Evolutionary conservation across 2,797 vertebrate species (phyloP), one percentile per base, ranked within the genome.

Genomic region (Catharus ustulatus): DNA sequence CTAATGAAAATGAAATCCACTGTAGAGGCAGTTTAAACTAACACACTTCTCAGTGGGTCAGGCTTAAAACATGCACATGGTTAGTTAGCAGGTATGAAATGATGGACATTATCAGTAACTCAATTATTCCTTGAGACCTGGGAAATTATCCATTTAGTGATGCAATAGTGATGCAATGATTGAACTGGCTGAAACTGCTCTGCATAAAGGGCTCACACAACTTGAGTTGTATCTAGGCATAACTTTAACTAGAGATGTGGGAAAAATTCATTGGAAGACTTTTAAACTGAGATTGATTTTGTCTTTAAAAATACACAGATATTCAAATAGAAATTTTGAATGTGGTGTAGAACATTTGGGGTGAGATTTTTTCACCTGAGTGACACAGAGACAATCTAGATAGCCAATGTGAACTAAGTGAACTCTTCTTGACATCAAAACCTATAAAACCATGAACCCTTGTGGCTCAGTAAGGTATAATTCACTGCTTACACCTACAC

Each of bases 1-100:
- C 77, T 96, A 96, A 88, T 84, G 86, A 93, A 95, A 96, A 79
- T 57, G 3, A 90, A 93, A 89, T 89, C 55, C 77, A 89, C 63
- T 67, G 15, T 23, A 79, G 45, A 90, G 74, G 52, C 71, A 71
- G 84, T 84, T 92, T 82, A 84, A 91, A 69, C 87, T 78, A 81
- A 89, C 63, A 87, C 18, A 71, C 13, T 90, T 89, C 59, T 92
- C 59, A 38, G n/a, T 57, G 67, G 83, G 77, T 79, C 67, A 82
- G 69, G 10, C 63, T 93, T 59, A 63, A 94, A 45, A 30, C 42
- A 67, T 34, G 74, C 13, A 49, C 18, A 46, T 18, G 38, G 59
- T 88, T 79, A 84, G 38, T 69, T 86, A 88, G 64, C 42, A 87
- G 34, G 62, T 87, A 90, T 90, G 32, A 52, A 63, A 63, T 45